Evolutionary conservation across 2,888 invertebrate genomes (phyloP).

Genomic region (Blera fallax): DNA sequence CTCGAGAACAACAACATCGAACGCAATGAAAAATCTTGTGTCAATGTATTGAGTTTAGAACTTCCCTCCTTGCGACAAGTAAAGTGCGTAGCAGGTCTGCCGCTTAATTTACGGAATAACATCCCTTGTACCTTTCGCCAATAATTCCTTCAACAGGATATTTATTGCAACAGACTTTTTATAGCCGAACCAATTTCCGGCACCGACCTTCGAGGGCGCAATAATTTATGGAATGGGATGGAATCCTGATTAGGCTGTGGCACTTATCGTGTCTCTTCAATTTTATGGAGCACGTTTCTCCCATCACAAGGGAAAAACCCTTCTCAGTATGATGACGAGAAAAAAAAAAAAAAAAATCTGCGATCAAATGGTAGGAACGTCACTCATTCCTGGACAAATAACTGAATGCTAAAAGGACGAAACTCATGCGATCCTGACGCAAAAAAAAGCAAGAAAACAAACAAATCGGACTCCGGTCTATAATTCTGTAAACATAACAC

Average conservation of each 20-base stretch:
- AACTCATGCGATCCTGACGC: neutral
- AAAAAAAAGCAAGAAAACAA: neutral
- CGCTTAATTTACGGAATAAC: neutral
- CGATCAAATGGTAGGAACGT: neutral
- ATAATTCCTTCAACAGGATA: neutral
- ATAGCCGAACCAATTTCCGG: conserved; percentile 9
- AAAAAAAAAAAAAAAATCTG: neutral
- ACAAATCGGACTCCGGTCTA: neutral
- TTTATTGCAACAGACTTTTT: conserved; percentile 15
- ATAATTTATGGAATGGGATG: conserved; percentile 2
- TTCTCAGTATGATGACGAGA: neutral
- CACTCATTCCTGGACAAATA: neutral
- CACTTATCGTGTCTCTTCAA: neutral
- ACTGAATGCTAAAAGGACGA: neutral
- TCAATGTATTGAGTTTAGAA: neutral
- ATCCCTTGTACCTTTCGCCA: neutral
- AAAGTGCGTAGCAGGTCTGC: neutral
- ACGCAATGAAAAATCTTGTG: neutral
- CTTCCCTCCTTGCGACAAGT: neutral
- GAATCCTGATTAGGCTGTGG: neutral
- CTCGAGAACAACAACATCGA: neutral
- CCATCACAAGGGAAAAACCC: neutral
- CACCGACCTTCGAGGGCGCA: neutral
- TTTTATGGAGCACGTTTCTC: neutral
- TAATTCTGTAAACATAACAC: conserved; percentile 6